Base-by-base conservation (phyloP, 2,797 vertebrate species). In the Microcaecilia unicolor region DNA sequence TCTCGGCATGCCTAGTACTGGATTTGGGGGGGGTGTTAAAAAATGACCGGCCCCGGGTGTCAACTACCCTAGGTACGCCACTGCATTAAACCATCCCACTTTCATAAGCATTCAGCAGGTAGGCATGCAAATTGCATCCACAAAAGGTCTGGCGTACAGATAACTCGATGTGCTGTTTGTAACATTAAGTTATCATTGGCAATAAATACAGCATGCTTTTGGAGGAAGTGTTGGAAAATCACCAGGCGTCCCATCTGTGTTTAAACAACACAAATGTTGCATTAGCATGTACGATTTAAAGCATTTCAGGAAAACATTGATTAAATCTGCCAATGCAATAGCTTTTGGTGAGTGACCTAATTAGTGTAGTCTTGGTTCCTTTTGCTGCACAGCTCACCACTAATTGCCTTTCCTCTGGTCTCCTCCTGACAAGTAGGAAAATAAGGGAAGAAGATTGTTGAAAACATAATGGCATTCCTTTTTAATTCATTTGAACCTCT, bases 301-400 rank as follows among this genome's bases (percentile, higher is more conserved):
- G 48, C 55, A 42, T 75, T 78, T 78, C 63, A 65, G 74, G 72
- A 70, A 81, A 72, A 57, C 69, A 71, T 77, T 70, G 77, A 81
- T 75, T 70, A 57, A 64, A 42, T 62, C 70, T 69, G 68, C 71
- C 68, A 64, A 55, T 69, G 59, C 66, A 69, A 54, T 57, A 58
- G 41, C 54, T 36, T 58, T 76, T 73, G 70, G 55, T 29, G 25
- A 78, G 61, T 79, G 74, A 72, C 70, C 76, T 80, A 78, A 81
- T 83, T 79, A 78, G 63, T 52, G 29, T 44, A 44, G 58, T 56
- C 58, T 58, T 64, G 61, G 51, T 72, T 74, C 67, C 72, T 74
- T 56, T 76, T 64, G 46, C 61, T 61, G 67, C 69, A 63, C 64
- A 55, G 56, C 64, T 74, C 70, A 53, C 54, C 15, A 23, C 67